Base-by-base conservation (phyloP, 2,113 vertebrate genomes). In the Entomyzon cyanotis region DNA sequence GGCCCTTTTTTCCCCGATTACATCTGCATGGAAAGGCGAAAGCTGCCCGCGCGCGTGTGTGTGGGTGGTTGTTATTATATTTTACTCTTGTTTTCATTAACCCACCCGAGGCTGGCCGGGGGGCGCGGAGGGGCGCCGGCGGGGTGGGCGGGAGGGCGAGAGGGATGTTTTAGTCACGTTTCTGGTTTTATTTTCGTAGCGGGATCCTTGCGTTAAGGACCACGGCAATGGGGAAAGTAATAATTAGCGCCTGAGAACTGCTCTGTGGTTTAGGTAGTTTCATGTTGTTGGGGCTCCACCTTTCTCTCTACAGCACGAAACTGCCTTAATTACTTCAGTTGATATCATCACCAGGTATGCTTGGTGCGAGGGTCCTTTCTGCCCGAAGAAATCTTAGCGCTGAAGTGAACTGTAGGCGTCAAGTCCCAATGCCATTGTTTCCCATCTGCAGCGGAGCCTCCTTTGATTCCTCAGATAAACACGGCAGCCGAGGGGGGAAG, bases 241-340 rank as follows among this genome's bases (percentile, higher is more conserved):
- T 94, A 88, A 95, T 97, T 97, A 97, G 95, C 96, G 95, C 96
- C 90, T 95, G 95, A 98, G 96, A 98, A 99, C 99, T 99, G 99
- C 97, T 98, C 98, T 98, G 99, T 99, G 98, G 98, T 99, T 99
- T 99, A 99, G 99, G 99, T 99, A 99, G 99, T 99, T 99, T 99
- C 99, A 99, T 99, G 99, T 99, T 99, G 99, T 99, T 99, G 99
- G 99, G 98, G 98, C 98, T 99, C 98, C 98, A 97, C 98, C 98
- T 98, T 98, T 98, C 98, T 98, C 99, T 98, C 99, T 99, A 98
- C 99, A 99, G 99, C 99, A 99, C 97, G 98, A 99, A 98, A 99
- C 99, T 99, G 99, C 98, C 99, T 99, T 98, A 98, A 99, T 99
- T 99, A 98, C 99, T 98, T 98, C 99, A 99, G 99, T 99, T 99